Percentiles rank a stretch among this genome's conserved stretches.
Evolutionary conservation across 2,113 vertebrate genomes (phyloP).

Genomic region (Synodontis membranacea): DNA sequence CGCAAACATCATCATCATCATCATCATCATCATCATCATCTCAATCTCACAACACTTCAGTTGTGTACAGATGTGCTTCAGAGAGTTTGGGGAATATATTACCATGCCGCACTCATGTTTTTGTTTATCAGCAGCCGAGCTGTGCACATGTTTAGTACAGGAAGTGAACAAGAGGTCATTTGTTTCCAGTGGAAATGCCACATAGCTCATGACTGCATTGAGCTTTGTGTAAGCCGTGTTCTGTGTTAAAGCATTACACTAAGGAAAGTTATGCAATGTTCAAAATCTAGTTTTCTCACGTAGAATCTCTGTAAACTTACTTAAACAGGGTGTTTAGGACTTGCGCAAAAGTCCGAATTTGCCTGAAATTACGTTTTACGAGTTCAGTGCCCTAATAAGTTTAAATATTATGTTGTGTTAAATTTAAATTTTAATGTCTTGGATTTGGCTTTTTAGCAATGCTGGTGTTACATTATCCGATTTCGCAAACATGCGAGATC

Average conservation of each 20-base stretch:
- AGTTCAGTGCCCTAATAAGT: not conserved
- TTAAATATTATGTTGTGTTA: not conserved
- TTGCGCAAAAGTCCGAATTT: not conserved
- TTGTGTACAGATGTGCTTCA: constrained; percentile 33
- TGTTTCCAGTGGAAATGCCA: constrained; percentile 42
- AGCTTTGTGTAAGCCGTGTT: not conserved
- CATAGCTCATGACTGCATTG: constrained; percentile 5
- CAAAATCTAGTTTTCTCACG: not conserved
- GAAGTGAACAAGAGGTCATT: constrained; percentile 47
- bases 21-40: constrained; percentile 1
- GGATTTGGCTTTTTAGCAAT: not conserved
- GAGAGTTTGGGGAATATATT: not conserved
- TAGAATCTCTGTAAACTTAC: not conserved
- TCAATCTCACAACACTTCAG: not conserved
- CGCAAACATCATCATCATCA: constrained; percentile 29
- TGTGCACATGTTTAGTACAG: constrained; percentile 31
- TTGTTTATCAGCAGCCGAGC: constrained; percentile 28
- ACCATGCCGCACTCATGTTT: not conserved
- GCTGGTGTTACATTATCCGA: too few species aligned
- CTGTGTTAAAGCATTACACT: not conserved
- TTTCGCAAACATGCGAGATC: not conserved
- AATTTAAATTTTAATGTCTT: not conserved
- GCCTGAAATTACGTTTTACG: not conserved
- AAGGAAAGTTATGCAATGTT: not conserved
- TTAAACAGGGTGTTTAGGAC: not conserved